Base-by-base conservation (phyloP, 2,797 vertebrate genomes). In the Meda fulgida region DNA sequence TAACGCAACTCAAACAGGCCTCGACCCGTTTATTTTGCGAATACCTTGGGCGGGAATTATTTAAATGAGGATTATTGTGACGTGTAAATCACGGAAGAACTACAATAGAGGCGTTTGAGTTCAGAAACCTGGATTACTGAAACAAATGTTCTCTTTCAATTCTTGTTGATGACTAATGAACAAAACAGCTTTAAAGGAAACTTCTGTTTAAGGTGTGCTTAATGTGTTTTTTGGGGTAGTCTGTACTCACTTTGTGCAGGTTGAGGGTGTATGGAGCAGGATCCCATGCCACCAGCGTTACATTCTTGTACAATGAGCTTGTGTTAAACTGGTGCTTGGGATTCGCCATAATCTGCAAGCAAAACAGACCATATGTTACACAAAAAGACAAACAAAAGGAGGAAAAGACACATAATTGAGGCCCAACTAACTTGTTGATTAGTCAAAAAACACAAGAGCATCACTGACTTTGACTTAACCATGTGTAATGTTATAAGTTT, bases 221-320 rank as follows among this genome's bases (percentile, higher is more conserved):
- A 51, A 53, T 58, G 55, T 10, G 36, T 63, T 78, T 78, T 72
- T 51, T 26, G 29, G 43, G 19, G 8, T 4, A 46, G 26, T 58
- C 5, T 11, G 46, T 38, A 88, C 94, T 90, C 93, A 99, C 98
- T 96, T 97, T 95, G 19, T 96, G 93, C 81, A 99, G 92, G 91
- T 99, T 95, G 88, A 98, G 94, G 5, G 96, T 93, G 88, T 99
- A 99, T 5, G 98, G 98, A 29, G 98, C 97, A 77, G 98, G 98
- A 90, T 99, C 98, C 98, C 98, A 99, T 60, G 97, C 98, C 86
- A 99, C 95, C 93, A 99, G 93, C 51, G 96, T 95, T 87, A 99
- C 94, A 77, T 99, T 97, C 95, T 97, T 99, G 91, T 99, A 99
- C 87, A 99, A 95, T 3, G 96, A 95, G 89, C 96, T 99, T 26